phyloP scores from a whole-genome alignment of 2,888 invertebrate species.

The Diadegma fenestrale region DNA sequence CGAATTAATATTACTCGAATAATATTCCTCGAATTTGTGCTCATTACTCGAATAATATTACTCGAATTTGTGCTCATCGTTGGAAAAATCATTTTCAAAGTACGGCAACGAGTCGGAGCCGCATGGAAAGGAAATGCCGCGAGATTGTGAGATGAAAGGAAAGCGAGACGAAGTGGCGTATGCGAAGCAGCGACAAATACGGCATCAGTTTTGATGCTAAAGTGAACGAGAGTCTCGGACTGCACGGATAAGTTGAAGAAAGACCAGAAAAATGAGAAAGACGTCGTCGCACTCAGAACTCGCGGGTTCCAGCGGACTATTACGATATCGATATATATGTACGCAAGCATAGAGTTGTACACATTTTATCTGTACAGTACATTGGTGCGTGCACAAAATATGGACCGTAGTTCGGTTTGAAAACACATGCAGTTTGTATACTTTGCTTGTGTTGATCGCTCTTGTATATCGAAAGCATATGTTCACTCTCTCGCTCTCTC shows the following conservation, averaged over 20 bases:
- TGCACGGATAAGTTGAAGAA: slow-evolving; percentile 22
- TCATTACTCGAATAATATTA: no score
- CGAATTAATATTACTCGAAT: no score
- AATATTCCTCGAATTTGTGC: no score
- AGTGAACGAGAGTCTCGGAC: slow-evolving; percentile 33
- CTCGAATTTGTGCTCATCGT: neutral
- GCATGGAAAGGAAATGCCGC: slow-evolving; percentile 28
- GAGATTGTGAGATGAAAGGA: slow-evolving; percentile 31
- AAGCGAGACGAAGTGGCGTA: slow-evolving; percentile 75
- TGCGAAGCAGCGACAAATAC: slow-evolving; percentile 80
- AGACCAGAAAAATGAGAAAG: slow-evolving; percentile 23
- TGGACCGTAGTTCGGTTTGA: slow-evolving; percentile 32
- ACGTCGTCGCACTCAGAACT: slow-evolving; percentile 23
- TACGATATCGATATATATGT: neutral
- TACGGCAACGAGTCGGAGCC: neutral
- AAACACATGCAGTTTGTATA: slow-evolving; percentile 56
- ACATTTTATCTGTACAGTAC: neutral
- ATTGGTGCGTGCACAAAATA: slow-evolving; percentile 59
- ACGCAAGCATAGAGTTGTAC: slow-evolving; percentile 34
- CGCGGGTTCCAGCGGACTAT: neutral
- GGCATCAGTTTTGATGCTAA: slow-evolving; percentile 68
- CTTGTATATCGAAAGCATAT: slow-evolving; percentile 54
- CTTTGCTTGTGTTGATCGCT: slow-evolving; percentile 50
- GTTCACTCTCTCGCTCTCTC: slow-evolving; percentile 34
- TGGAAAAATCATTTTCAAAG: neutral